Base-by-base conservation (phyloP, 2,888 invertebrate species). In the Asteroscopus sphinx region DNA sequence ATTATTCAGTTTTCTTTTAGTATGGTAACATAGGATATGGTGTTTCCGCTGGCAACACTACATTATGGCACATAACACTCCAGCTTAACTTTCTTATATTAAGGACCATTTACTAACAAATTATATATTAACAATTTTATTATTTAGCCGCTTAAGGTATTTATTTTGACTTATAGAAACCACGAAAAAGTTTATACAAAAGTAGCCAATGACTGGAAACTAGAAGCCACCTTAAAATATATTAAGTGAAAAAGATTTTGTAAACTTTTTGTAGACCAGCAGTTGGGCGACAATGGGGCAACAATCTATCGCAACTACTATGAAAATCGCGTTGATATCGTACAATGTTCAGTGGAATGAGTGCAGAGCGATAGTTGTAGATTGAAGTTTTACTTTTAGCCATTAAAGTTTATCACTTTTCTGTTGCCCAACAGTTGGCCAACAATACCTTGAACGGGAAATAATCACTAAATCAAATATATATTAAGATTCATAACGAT, bases 11-110 rank as follows among this genome's bases (percentile, higher is more conserved):
- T 79, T 87, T 83, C n/a, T n/a, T 87, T 83, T 81, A 73, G 80
- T 84, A 89, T 93, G 93, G 93, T 94, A 93, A 94, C 93, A 90
- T 91, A 88, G 76, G 82, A 74, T 86, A 88, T 91, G 90, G 91
- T 92, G 91, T 91, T 88, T 89, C 89, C 89, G 92, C 86, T 90
- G 89, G 91, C 91, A 91, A 92, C 90, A 90, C 88, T 85, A 68
- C 82, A 81, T 83, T 93, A 94, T 94, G 93, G 93, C 93, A 94
- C 93, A 91, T 89, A 83, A 86, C 82, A 88, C 82, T 81, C 80
- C 85, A 84, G 78, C 87, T 77, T 79, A 79, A 82, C 88, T 87
- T 88, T 90, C 87, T 91, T 92, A 92, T 89, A 92, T 90, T 91
- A 92, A 91, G 92, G 92, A 93, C 91, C 92, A 91, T 88, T 83